A percentile compares a stretch with the other conserved stretches of the same genome.
These are phyloP conservation scores for Amphipyra berbera DNA, from an alignment of 2,888 invertebrate genomes.

Conservation along the genomic window DNA sequence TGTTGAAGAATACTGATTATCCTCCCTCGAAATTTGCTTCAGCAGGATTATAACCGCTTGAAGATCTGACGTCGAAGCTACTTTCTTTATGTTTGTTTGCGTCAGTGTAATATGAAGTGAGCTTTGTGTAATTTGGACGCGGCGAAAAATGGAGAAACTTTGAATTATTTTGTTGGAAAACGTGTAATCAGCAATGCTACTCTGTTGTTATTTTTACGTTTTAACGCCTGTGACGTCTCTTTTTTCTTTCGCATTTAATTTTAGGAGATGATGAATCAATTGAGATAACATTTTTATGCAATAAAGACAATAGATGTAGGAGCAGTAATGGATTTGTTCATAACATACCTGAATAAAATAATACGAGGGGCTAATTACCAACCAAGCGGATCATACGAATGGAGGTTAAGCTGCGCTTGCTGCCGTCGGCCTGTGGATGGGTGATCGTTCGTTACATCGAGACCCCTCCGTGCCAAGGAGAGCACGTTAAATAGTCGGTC, in stretches of 20 bases:
- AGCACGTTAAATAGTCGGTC: too few species aligned
- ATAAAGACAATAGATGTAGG: too few species aligned
- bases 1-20: slow-evolving; percentile 64
- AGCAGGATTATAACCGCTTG: slow-evolving; percentile 55
- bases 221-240: background rate
- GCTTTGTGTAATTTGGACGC: slow-evolving; percentile 52
- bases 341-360: too few species aligned
- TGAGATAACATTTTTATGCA: too few species aligned
- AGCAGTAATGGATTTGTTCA: too few species aligned
- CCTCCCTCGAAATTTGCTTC: slow-evolving; percentile 57
- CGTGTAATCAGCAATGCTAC: slow-evolving; percentile 23
- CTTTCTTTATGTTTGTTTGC: slow-evolving; percentile 50
- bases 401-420: too few species aligned
- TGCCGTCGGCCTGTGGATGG: too few species aligned
- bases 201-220: slow-evolving; percentile 8
- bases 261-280: background rate
- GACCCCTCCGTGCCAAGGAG: too few species aligned
- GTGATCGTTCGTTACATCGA: too few species aligned
- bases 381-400: too few species aligned
- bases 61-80: slow-evolving; percentile 41
- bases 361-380: too few species aligned
- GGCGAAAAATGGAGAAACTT: slow-evolving; percentile 41
- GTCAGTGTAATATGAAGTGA: slow-evolving; percentile 43
- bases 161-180: slow-evolving; percentile 27
- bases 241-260: background rate